A percentile compares a stretch with the other conserved stretches of the same genome.
Evolutionary conservation across 2,113 vertebrate genomes (phyloP).

Genomic region (Tiliqua scincoides): DNA sequence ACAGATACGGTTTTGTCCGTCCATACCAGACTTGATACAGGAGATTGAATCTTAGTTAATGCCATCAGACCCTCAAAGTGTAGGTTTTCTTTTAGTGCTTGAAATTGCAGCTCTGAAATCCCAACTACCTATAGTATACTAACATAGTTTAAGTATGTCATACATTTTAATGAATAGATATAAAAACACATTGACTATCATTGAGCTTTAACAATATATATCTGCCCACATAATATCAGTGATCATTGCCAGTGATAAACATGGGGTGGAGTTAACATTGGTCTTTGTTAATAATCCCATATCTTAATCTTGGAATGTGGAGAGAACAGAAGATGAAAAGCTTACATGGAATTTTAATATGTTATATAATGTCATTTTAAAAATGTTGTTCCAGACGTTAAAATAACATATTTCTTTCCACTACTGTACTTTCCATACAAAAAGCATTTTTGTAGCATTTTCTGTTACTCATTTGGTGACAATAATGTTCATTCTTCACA

Average conservation of each 20-base stretch:
- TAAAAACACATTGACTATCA: not conserved
- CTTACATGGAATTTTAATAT: not conserved
- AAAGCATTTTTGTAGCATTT: not conserved
- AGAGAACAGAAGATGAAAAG: not conserved
- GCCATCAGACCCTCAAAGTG: not conserved
- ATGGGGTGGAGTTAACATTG: not conserved
- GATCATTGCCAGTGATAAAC: not conserved
- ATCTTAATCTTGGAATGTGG: not conserved
- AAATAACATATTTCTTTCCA: not conserved
- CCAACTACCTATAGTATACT: not conserved
- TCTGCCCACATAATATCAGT: not conserved
- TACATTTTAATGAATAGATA: not conserved
- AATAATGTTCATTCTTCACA: not conserved
- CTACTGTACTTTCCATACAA: no score
- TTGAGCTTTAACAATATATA: not conserved
- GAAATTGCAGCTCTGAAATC: not conserved
- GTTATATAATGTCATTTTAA: not conserved
- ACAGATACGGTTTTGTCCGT: not conserved
- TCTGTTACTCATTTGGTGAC: not conserved
- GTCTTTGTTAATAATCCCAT: not conserved
- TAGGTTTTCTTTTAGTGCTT: rapidly evolving
- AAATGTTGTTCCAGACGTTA: not conserved
- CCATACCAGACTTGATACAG: not conserved
- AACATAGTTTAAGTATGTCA: not conserved
- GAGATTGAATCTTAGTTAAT: not conserved